Evolutionary conservation across 2,888 invertebrate genomes (phyloP).

Genomic region (Drosophila kuntzei): DNA sequence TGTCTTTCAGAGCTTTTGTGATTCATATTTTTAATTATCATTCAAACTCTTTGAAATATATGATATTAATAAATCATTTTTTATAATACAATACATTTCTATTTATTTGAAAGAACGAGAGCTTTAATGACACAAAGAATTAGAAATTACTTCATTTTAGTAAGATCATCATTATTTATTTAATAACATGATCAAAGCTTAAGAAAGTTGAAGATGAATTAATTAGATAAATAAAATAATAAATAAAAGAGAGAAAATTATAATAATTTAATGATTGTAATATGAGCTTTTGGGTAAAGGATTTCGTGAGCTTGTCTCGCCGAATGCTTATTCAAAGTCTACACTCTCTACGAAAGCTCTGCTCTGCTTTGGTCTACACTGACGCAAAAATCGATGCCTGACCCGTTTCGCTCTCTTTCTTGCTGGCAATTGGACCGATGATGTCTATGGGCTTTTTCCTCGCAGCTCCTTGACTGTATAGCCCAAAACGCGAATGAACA

Average conservation of each 20-base stretch:
- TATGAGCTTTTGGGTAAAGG: constrained; percentile 5
- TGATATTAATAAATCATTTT: too few species aligned
- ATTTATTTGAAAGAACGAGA: too few species aligned
- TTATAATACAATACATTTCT: too few species aligned
- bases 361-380: constrained; percentile 9
- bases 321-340: constrained; percentile 43
- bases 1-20: neutral
- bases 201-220: too few species aligned
- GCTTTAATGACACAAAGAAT: too few species aligned
- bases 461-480: constrained; percentile 76
- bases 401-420: constrained; percentile 70
- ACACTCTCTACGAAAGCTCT: constrained; percentile 63
- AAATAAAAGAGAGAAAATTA: too few species aligned
- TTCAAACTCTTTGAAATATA: too few species aligned
- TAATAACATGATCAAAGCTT: too few species aligned
- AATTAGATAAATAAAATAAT: too few species aligned
- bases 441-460: constrained; percentile 74
- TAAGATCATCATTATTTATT: too few species aligned
- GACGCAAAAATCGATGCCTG: constrained; percentile 69
- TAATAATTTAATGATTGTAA: too few species aligned
- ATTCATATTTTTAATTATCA: neutral
- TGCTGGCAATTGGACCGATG: constrained; percentile 38
- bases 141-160: too few species aligned
- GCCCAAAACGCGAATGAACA: constrained; percentile 85
- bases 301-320: constrained; percentile 22